Base-by-base conservation (phyloP, 2,797 vertebrate species). In the Ambastaia sidthimunki region DNA sequence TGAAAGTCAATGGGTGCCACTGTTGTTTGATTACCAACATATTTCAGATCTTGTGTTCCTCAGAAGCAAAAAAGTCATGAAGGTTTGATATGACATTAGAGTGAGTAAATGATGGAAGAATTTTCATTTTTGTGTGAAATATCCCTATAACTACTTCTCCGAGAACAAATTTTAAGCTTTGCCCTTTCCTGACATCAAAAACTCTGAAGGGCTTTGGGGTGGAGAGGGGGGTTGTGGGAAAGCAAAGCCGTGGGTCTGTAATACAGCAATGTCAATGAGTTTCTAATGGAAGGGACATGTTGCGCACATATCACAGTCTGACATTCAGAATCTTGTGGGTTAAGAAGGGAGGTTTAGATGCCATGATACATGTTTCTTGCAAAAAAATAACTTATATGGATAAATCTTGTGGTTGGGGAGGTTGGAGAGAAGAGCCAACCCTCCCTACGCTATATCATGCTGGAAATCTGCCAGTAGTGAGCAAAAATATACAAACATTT, bases 171-270 rank as follows among this genome's bases (percentile, higher is more conserved):
- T 88, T 82, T 85, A 85, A 88, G 82, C 86, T 37, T 41, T 78
- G 90, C 74, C 90, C 91, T 91, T 91, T 85, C 82, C 83, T 87
- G 93, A 93, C 92, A 91, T 92, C 90, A 86, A 88, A 90, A 85
- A 91, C 92, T 92, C 92, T 11, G 62, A 88, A 72, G 84, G 92
- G 89, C 87, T 86, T 87, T 78, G 3, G 80, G 84, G 86, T 28
- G 28, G 89, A 86, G 89, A 41, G 37, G 37, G 37, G 37, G 37
- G 9, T 41, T 91, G 90, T 92, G 92, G 93, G 92, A 93, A 92
- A 89, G 25, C 79, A 85, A 89, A 89, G 89, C 86, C 86, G 74
- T 10, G 84, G 89, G 88, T 88, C 89, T 85, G 89, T 84, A 88
- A 82, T 90, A 92, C 88, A 90, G 87, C 92, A 87, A 90, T 88